Conservation (phyloP, 2,113 vertebrate genomes). For the Mastomys natalensis region DNA sequence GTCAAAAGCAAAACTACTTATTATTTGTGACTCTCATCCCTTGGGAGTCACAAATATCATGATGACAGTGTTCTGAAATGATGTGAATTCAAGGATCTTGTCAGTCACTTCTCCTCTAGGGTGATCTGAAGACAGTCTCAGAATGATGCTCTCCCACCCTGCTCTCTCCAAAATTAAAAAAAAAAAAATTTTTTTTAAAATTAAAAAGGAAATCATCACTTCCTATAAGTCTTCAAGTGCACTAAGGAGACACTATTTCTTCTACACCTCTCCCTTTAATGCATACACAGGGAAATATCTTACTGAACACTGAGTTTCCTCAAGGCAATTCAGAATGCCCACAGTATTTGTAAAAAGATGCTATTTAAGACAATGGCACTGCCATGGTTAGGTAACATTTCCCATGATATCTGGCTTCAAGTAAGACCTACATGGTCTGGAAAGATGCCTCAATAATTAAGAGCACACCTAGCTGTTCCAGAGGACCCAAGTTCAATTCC, state of each 20-base stretch:
- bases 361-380: not conserved
- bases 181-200: too few relatives aligned
- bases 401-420: slow-evolving; percentile 12
- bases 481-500: not conserved
- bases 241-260: not conserved
- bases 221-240: not conserved
- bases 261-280: not conserved
- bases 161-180: too few relatives aligned
- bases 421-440: not conserved
- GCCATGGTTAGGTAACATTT: not conserved
- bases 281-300: not conserved
- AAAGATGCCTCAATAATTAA: too few relatives aligned
- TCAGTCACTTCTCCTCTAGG: not conserved
- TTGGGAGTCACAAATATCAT: not conserved
- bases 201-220: not conserved
- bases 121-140: not conserved
- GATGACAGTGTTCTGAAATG: not conserved
- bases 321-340: not conserved
- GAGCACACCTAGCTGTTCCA: not conserved
- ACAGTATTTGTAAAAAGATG: not conserved
- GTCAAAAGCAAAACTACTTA: not conserved
- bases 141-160: not conserved
- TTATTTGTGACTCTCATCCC: too few relatives aligned
- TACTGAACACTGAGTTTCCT: not conserved
- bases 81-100: not conserved